phyloP scores from a whole-genome alignment of 1,140 invertebrate genomes.

The Lineus longissimus region DNA sequence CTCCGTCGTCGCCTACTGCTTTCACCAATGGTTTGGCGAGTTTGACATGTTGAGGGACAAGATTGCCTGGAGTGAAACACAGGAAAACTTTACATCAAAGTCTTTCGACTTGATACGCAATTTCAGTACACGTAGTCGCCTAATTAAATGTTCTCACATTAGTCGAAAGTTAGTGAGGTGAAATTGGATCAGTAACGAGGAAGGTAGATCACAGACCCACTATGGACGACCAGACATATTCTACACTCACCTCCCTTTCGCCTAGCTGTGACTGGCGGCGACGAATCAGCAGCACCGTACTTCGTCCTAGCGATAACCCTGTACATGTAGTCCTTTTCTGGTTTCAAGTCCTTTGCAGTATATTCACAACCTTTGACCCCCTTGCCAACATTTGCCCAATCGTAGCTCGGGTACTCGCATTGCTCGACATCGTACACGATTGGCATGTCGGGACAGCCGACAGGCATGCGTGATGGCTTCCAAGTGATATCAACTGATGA shows the following conservation, averaged over 20 bases:
- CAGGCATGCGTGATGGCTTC: constrained; percentile 38
- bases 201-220: not conserved
- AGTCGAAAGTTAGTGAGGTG: not conserved
- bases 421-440: constrained; percentile 44
- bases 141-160: not conserved
- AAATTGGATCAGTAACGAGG: not conserved
- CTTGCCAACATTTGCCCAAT: constrained; percentile 37
- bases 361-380: constrained; percentile 42
- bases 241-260: constrained; percentile 24
- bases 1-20: not conserved
- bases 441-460: constrained; percentile 35
- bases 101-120: no score
- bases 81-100: not conserved
- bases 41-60: not conserved
- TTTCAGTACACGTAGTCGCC: no score
- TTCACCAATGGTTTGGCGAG: not conserved
- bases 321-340: constrained; percentile 81
- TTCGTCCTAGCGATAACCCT: constrained; percentile 94
- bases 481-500: constrained; percentile 34
- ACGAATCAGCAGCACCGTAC: constrained; percentile 90
- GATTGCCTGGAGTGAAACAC: not conserved
- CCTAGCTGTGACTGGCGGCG: constrained; percentile 24
- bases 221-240: not conserved
- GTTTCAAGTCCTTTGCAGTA: constrained; percentile 34
- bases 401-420: constrained; percentile 31